These are phyloP conservation scores for Poecilia wingei DNA, from an alignment of 2,797 vertebrate genomes.

Conservation along the genomic window DNA sequence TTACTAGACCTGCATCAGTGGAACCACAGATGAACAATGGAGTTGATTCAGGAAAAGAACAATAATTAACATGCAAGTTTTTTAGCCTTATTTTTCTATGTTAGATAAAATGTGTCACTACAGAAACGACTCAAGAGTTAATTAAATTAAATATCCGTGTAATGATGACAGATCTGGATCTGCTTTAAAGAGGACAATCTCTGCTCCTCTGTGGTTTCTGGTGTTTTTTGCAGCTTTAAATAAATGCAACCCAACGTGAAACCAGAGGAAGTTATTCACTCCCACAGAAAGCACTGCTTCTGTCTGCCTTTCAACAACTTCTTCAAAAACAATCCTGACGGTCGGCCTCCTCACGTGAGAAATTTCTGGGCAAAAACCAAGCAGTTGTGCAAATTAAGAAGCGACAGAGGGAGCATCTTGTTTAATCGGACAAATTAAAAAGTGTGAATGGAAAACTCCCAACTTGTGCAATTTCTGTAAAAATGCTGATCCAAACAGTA, in stretches of 20 bases:
- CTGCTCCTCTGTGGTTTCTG: background rate
- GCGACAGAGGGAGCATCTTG: background rate
- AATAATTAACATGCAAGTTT: background rate
- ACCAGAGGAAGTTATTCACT: background rate
- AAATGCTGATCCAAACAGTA: background rate
- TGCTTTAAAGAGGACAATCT: background rate
- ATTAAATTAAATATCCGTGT: background rate
- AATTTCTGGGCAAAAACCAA: background rate
- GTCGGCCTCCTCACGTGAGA: background rate
- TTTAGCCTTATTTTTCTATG: background rate
- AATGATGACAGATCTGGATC: background rate
- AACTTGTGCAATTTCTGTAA: background rate
- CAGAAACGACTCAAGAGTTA: background rate
- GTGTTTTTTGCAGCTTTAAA: background rate
- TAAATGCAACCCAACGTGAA: background rate
- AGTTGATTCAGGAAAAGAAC: background rate
- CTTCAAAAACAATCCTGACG: background rate
- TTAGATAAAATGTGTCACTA: background rate
- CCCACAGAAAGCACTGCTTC: background rate
- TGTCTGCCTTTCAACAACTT: background rate
- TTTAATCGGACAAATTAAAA: background rate
- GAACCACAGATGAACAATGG: background rate
- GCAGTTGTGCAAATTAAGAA: background rate
- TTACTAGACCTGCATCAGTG: background rate
- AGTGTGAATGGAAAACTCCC: background rate